Percentiles rank a stretch among this genome's conserved stretches.
Conservation (phyloP, 2,888 invertebrate species). For the Amphipyra tragopoginis region DNA sequence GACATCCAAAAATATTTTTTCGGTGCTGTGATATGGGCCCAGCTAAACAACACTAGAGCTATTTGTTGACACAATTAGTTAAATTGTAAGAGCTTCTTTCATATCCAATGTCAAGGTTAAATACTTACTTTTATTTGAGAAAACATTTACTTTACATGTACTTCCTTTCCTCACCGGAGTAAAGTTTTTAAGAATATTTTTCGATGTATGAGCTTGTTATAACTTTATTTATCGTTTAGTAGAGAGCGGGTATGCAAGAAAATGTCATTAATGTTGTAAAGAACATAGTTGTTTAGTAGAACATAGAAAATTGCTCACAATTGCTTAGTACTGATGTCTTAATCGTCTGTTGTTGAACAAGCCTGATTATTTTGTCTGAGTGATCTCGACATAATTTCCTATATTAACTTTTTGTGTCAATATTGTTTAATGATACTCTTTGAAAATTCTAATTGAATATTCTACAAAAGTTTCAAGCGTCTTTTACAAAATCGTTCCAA, state of each 20-base stretch:
- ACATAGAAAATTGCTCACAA: constrained; percentile 7
- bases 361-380: constrained; percentile 18
- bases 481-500: constrained; percentile 22
- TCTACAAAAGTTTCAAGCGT: constrained; percentile 25
- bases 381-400: constrained; percentile 19
- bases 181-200: too few species aligned
- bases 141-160: too few species aligned
- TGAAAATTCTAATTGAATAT: constrained; percentile 37
- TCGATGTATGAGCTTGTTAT: too few species aligned
- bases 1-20: constrained; percentile 43
- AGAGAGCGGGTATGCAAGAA: not conserved
- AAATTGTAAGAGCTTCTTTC: constrained; percentile 2
- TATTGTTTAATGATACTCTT: constrained; percentile 27
- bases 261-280: not conserved
- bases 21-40: constrained; percentile 3
- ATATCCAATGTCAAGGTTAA: constrained; percentile 20
- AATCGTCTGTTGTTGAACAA: constrained; percentile 11
- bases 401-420: constrained; percentile 37
- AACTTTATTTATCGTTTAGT: too few species aligned
- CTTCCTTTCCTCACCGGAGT: too few species aligned
- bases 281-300: not conserved
- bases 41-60: not conserved
- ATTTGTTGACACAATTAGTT: constrained; percentile 22
- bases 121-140: not conserved
- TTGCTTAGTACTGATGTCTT: constrained; percentile 4